Evolutionary conservation across 2,113 vertebrate genomes (phyloP), one percentile per base, ranked within the genome.

Genomic region (Desmodus rotundus): DNA sequence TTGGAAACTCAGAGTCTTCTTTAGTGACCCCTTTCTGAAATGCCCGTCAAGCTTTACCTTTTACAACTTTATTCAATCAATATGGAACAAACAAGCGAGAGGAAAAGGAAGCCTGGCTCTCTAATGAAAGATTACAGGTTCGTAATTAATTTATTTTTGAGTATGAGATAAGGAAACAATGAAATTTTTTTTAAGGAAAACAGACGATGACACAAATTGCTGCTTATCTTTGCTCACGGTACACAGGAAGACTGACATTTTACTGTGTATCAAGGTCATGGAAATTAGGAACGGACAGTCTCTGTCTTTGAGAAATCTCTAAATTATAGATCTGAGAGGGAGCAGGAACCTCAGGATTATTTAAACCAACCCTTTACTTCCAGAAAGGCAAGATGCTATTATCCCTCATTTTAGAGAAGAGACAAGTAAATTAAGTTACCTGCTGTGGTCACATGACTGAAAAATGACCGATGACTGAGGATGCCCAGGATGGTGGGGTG

Each of bases 321-420:
- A 93, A 97, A 91, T 91, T 95, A 97, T 72, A 96, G 77, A 96
- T 93, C 68, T 93, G 95, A 52, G 54, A 86, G 61, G 91, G 87
- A 93, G 91, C 77, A 70, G 81, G 61, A 54, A 96, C 22, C 94
- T 94, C 19, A 0, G 82, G 89, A 95, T 95, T 83, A 98, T 87
- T 84, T 78, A 86, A 41, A 70, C n/a, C 93, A 93, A 95, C 47
- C 54, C 47, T 92, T 94, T 89, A 36, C 77, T 93, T 94, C 67
- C 68, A 93, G 77, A 89, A 70, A 89, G 94, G 52, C 82, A 88
- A 88, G 77, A 67, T 93, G 54, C 82, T 73, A 96, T 97, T 95
- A 94, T 87, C 33, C 43, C 54, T 78, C 33, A 45, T 86, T 74
- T 36, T 72, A 72, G 56, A 93, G 92, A 89, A 41, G 56, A 80